Percentiles rank a stretch among this genome's conserved stretches.
phyloP scores from a whole-genome alignment of 64 coral and sea anemone genomes.

The Montipora efflorescens region DNA sequence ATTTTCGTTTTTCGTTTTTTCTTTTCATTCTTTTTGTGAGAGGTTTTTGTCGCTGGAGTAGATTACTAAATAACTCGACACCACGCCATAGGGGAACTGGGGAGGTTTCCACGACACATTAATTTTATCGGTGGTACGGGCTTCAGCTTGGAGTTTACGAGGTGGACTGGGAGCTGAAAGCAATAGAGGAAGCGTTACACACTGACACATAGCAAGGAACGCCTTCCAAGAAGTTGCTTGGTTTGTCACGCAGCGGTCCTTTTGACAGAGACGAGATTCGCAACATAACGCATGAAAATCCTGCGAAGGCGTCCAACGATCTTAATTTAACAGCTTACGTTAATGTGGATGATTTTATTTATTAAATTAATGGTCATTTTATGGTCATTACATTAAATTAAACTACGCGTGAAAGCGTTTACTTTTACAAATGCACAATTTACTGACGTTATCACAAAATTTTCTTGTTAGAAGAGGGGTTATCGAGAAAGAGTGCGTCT shows the following conservation, averaged over 20 bases:
- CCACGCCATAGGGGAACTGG: slow-evolving; percentile 65
- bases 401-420: background rate
- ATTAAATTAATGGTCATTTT: background rate
- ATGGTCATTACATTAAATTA: background rate
- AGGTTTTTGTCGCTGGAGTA: slow-evolving; percentile 51
- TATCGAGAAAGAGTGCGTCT: no score
- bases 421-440: background rate
- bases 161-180: slow-evolving; percentile 77
- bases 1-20: no score
- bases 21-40: no score
- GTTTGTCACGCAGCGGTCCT: background rate
- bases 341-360: background rate
- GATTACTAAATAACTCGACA: slow-evolving; percentile 71
- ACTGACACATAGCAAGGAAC: background rate
- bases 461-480: no score
- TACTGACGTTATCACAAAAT: background rate
- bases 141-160: slow-evolving; percentile 42
- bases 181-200: slow-evolving; percentile 24
- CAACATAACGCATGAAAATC: background rate
- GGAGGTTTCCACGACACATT: slow-evolving; percentile 80
- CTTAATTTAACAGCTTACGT: background rate
- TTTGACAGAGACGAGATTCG: background rate
- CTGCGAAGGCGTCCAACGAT: background rate
- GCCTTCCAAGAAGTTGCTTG: background rate
- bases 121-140: slow-evolving; percentile 62